Conservation (phyloP, 2,797 vertebrate genomes). For the Steatocranus sp. region DNA sequence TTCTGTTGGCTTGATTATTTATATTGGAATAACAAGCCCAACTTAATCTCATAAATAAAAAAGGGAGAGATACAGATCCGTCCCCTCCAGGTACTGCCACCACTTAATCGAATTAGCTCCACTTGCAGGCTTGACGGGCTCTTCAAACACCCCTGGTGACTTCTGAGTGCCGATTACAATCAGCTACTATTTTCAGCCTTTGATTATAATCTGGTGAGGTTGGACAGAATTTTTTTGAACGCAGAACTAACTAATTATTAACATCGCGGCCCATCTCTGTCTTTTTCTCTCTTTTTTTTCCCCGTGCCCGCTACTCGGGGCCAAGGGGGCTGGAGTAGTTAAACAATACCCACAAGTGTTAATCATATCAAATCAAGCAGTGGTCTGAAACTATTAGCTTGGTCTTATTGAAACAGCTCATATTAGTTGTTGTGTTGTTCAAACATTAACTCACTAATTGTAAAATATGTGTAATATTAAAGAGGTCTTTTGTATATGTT, state of each 20-base stretch:
- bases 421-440: conserved; percentile 12
- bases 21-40: conserved; percentile 76
- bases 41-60: conserved; percentile 81
- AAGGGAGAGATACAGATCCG: conserved; percentile 73
- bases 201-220: conserved; percentile 80
- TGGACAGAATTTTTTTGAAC: conserved; percentile 68
- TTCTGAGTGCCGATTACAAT: conserved; percentile 82
- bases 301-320: conserved; percentile 46
- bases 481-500: conserved; percentile 6
- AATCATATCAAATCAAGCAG: conserved; percentile 61
- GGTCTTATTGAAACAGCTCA: conserved; percentile 58
- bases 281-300: background rate
- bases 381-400: conserved; percentile 57
- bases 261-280: conserved; percentile 54
- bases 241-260: conserved; percentile 77
- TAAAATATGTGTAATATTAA: background rate
- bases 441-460: background rate
- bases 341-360: conserved; percentile 69
- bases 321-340: conserved; percentile 59
- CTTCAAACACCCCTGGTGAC: conserved; percentile 82
- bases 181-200: conserved; percentile 80
- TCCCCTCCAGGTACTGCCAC: conserved; percentile 78
- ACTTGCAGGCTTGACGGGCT: conserved; percentile 74
- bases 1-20: conserved; percentile 76
- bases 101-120: conserved; percentile 82